Conservation (phyloP, 2,888 invertebrate genomes). For the Lasioglossum vierecki region DNA sequence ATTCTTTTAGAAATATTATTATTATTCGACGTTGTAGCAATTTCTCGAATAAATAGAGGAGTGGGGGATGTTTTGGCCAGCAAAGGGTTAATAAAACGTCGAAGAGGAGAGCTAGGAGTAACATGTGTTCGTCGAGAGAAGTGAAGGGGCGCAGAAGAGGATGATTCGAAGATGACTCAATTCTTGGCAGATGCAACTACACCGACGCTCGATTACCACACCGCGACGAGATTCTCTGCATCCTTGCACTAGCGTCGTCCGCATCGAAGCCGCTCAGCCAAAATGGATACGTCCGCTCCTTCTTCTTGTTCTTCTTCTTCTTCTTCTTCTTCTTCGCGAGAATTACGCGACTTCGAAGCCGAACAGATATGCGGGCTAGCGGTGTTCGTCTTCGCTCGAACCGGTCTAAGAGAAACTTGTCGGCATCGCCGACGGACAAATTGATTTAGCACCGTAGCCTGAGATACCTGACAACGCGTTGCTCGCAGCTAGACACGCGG, state of each 20-base stretch:
- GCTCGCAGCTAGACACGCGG: slow-evolving; percentile 48
- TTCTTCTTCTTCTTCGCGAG: slow-evolving; percentile 31
- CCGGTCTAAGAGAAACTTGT: slow-evolving; percentile 62
- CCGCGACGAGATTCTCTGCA: slow-evolving; percentile 62
- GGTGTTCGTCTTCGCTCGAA: slow-evolving; percentile 24
- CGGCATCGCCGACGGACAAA: slow-evolving; percentile 41
- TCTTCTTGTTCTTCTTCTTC: neutral
- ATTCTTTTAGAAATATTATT: neutral
- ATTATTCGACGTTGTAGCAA: neutral
- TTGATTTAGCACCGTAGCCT: slow-evolving; percentile 53
- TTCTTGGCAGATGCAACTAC: slow-evolving; percentile 73
- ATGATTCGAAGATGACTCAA: slow-evolving; percentile 73
- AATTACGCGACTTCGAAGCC: slow-evolving; percentile 19
- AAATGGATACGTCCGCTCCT: slow-evolving; percentile 15
- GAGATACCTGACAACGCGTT: slow-evolving; percentile 50
- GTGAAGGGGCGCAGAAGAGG: slow-evolving; percentile 5
- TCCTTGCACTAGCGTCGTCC: slow-evolving; percentile 59
- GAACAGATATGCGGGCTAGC: slow-evolving; percentile 18
- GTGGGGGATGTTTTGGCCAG: neutral
- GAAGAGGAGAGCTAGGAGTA: neutral
- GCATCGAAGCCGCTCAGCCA: slow-evolving; percentile 15
- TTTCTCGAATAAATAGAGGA: neutral
- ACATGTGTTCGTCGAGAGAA: neutral
- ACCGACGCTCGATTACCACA: slow-evolving; percentile 71
- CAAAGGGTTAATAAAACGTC: neutral